These are phyloP conservation scores for Pitta sordida DNA, from an alignment of 2,113 vertebrate species.

Conservation along the genomic window DNA sequence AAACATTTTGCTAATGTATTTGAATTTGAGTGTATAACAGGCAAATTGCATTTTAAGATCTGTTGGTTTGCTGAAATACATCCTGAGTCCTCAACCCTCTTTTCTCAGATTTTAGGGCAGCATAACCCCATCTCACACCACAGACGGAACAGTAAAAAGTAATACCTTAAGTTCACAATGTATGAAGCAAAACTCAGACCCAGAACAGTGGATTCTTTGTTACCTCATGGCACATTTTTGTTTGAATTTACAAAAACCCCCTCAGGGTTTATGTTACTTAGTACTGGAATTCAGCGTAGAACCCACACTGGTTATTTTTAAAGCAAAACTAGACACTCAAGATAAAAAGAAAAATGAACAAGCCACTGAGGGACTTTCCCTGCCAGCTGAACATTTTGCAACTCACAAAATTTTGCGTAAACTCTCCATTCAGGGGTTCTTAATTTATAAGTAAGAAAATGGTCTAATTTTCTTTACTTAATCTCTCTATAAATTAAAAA, in stretches of 20 bases:
- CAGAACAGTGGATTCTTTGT: not conserved
- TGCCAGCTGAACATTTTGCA: not conserved
- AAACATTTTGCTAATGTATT: not conserved
- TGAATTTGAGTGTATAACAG: not conserved
- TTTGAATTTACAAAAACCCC: not conserved
- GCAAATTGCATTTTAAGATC: not conserved
- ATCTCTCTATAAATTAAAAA: not conserved
- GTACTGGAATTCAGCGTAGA: not conserved
- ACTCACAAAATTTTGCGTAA: not conserved
- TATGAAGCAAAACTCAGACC: not conserved
- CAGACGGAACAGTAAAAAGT: not conserved
- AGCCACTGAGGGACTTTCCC: not conserved
- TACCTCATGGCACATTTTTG: not conserved
- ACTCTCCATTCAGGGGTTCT: not conserved
- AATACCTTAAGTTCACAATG: not conserved
- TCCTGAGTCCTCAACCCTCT: not conserved
- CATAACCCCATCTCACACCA: not conserved
- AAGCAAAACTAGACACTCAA: not conserved
- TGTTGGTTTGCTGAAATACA: not conserved
- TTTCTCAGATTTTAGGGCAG: not conserved
- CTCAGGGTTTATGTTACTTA: not conserved
- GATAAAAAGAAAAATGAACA: not conserved
- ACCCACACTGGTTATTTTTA: slow-evolving; percentile 1
- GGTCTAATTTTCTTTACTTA: not conserved
- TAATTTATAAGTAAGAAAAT: not conserved